Evolutionary conservation across 2,797 vertebrate species (phyloP), one percentile per base, ranked within the genome.

Genomic region (Chromis chromis): DNA sequence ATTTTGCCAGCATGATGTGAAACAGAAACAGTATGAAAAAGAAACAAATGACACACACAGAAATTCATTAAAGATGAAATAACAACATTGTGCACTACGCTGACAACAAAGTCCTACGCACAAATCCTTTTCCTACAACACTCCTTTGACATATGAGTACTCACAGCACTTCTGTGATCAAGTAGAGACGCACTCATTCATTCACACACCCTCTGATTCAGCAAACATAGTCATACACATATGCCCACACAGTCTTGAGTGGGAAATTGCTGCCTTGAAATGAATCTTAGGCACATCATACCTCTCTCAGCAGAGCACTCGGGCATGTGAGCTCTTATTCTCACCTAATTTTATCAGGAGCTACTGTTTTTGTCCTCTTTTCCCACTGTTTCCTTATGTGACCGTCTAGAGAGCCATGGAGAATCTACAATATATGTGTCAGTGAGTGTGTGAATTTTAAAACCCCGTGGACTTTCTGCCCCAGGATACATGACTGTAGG

Each of bases 161-260:
- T 79, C 39, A 21, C 48, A 59, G 53, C 65, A 61, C 74, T 74
- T 66, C 48, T 49, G 48, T 61, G 28, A 76, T 70, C 31, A 76
- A 63, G 46, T 16, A 33, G 25, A 70, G 63, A 66, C 14, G 10
- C 39, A 42, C 56, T 67, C 25, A 57, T 46, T 83, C 67, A 61
- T 64, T 81, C 73, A 75, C 55, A 69, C 68, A 48, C 36, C 44
- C 72, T 76, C 54, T 85, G 84, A 86, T 67, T 89, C 86, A 86
- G 50, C 21, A 13, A 55, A 28, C 62, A 57, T 78, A 85, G 50
- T 78, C 84, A 86, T 48, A 70, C 74, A 65, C 70, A 76, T 58
- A 24, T 70, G 69, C 84, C 79, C 82, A 84, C 83, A 46, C 69
- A 71, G 1, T 71, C 65, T 69, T 60, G 67, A 84, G 75, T 74